Base-by-base conservation (phyloP, 2,888 invertebrate species). In the Drosophila incognita region DNA sequence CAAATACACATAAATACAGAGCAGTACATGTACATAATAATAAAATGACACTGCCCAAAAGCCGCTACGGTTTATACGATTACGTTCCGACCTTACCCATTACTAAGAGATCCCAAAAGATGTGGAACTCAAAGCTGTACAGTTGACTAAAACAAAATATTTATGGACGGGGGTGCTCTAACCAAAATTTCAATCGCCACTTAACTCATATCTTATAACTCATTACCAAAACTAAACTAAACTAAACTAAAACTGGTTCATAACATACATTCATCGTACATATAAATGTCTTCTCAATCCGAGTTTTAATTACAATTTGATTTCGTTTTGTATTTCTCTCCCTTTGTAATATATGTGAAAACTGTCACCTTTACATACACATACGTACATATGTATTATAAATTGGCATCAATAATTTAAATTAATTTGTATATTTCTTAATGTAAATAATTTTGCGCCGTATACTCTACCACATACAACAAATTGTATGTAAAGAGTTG, bases 401-500 rank as follows among this genome's bases (percentile, higher is more conserved):
- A 59, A 69, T 73, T 65, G 63, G 29, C 67, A 71, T 74, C 53
- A 70, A 79, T 64, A 59, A 69, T 63, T 67, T 42, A 56, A 64
- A 67, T 48, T 67, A 63, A 60, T 79, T 69, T 82, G 79, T 68
- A 83, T 82, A 77, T 58, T 59, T 54, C 65, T 61, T 67, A 79
- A 66, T 88, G 91, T 91, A 89, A 87, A 89, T 89, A 89, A 89
- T 63, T 46, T 72, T 77, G 61, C 74, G 76, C 56, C 69, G 61
- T 63, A 46, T 21, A 74, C 69, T 68, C 60, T 54, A 24, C 68
- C 56, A 74, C 69, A 56, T 46, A 15, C 24, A 46, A 46, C 7
- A 71, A 64, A 51, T 57, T 69, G 71, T 64, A 64, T 71, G 62
- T 69, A 76, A 83, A 93, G 93, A 85, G 90, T 91, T 87, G 93